phyloP scores from a whole-genome alignment of 1,140 invertebrate species.

The Drosophila albomicans region DNA sequence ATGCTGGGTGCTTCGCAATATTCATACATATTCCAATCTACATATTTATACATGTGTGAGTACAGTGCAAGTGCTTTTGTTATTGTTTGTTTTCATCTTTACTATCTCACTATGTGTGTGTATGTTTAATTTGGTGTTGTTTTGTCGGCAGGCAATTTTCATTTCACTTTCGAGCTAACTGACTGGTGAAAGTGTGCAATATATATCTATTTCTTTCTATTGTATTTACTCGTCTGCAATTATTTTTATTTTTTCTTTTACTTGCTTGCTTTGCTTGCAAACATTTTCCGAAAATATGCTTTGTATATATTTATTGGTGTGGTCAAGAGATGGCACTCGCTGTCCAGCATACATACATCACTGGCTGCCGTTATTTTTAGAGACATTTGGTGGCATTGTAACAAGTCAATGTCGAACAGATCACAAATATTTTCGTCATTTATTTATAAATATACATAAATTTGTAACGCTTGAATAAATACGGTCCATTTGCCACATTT shows the following conservation, averaged over 20 bases:
- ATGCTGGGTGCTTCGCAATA: slow-evolving; percentile 21
- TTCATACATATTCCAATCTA: slow-evolving; percentile 1
- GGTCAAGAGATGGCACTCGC: slow-evolving; percentile 34
- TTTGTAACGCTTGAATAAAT: slow-evolving; percentile 23
- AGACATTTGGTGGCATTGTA: slow-evolving; percentile 64
- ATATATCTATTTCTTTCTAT: background rate
- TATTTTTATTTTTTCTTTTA: slow-evolving; percentile 2
- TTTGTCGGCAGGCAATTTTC: slow-evolving; percentile 42
- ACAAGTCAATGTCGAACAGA: slow-evolving; percentile 65
- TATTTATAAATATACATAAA: slow-evolving; percentile 65
- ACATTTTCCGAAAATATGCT: slow-evolving; percentile 8
- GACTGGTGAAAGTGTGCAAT: slow-evolving; percentile 63
- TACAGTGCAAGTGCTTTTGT: slow-evolving; percentile 24
- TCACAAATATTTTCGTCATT: slow-evolving; percentile 59
- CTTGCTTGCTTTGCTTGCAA: background rate
- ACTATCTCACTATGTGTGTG: slow-evolving; percentile 1
- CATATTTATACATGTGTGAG: background rate
- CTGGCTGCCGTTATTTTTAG: slow-evolving; percentile 62
- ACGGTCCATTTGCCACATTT: background rate
- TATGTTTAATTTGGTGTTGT: slow-evolving; percentile 6
- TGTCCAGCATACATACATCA: slow-evolving; percentile 38
- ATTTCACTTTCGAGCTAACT: slow-evolving; percentile 72
- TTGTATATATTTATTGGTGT: slow-evolving; percentile 20
- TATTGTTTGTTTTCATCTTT: slow-evolving; percentile 64
- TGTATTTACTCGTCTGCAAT: background rate